These are phyloP conservation scores for Thereva unica DNA, from an alignment of 2,888 invertebrate genomes.

Conservation along the genomic window DNA sequence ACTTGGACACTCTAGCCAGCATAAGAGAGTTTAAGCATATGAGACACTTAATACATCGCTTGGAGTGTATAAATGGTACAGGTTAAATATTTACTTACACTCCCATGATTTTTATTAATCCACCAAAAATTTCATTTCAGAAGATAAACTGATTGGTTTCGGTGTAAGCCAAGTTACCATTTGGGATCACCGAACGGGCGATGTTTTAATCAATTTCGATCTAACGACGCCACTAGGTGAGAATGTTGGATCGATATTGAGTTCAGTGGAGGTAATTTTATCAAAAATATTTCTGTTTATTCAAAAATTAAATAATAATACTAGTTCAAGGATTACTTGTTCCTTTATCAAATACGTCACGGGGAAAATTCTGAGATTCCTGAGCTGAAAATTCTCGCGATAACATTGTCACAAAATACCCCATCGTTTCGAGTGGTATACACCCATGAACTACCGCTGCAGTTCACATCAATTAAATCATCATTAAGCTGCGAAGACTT, in stretches of 20 bases:
- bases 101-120: neutral
- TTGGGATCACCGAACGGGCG: slow-evolving; percentile 58
- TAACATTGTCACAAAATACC: slow-evolving; percentile 50
- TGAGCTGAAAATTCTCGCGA: slow-evolving; percentile 51
- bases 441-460: slow-evolving; percentile 47
- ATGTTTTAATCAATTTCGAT: slow-evolving; percentile 55
- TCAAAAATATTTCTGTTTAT: neutral
- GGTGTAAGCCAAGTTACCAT: slow-evolving; percentile 53
- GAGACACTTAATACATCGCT: slow-evolving; percentile 51
- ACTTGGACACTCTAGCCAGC: slow-evolving; percentile 55
- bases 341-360: slow-evolving; percentile 38
- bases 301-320: slow-evolving; percentile 7
- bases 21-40: slow-evolving; percentile 55
- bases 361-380: slow-evolving; percentile 38
- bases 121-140: slow-evolving; percentile 39
- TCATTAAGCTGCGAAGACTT: slow-evolving; percentile 52
- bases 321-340: slow-evolving; percentile 38
- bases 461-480: slow-evolving; percentile 47
- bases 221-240: slow-evolving; percentile 51
- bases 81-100: slow-evolving; percentile 1
- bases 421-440: slow-evolving; percentile 52
- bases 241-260: slow-evolving; percentile 49
- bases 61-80: slow-evolving; percentile 52
- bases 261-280: slow-evolving; percentile 23
- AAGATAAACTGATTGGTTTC: slow-evolving; percentile 55